These are phyloP conservation scores for Pseudochirops corinnae DNA, from an alignment of 2,797 vertebrate genomes.

Conservation along the genomic window DNA sequence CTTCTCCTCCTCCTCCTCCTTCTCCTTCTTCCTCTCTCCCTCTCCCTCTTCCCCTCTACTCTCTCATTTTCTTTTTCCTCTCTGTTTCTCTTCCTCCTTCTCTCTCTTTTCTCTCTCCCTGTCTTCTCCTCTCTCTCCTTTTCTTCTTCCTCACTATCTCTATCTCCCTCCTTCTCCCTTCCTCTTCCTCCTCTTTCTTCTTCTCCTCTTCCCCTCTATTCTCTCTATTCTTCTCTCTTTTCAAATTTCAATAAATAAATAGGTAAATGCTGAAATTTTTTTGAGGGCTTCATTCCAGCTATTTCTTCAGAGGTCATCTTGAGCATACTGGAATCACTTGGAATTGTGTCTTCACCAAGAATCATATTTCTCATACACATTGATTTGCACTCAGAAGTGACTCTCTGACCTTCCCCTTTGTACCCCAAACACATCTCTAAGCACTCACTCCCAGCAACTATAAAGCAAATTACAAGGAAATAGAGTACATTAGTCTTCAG, in stretches of 20 bases:
- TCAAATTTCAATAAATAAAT: neutral
- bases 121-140: too few species aligned
- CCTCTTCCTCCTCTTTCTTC: too few species aligned
- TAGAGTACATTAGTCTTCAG: slow-evolving; percentile 61
- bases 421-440: slow-evolving; percentile 30
- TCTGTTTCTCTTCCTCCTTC: too few species aligned
- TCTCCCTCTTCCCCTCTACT: too few species aligned
- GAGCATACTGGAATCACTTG: neutral
- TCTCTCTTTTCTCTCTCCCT: too few species aligned
- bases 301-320: slow-evolving; percentile 12
- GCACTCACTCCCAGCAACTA: slow-evolving; percentile 20
- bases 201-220: too few species aligned
- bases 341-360: neutral
- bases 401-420: slow-evolving; percentile 24
- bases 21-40: too few species aligned
- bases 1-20: neutral
- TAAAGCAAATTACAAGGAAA: slow-evolving; percentile 64
- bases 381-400: neutral
- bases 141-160: too few species aligned
- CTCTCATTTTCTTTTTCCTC: too few species aligned
- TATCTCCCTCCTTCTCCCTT: too few species aligned
- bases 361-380: slow-evolving; percentile 6
- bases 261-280: neutral
- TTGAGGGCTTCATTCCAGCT: neutral
- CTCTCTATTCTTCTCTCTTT: neutral